These are phyloP conservation scores for Oncorhynchus masou DNA, from an alignment of 2,113 vertebrate genomes.

Conservation along the genomic window DNA sequence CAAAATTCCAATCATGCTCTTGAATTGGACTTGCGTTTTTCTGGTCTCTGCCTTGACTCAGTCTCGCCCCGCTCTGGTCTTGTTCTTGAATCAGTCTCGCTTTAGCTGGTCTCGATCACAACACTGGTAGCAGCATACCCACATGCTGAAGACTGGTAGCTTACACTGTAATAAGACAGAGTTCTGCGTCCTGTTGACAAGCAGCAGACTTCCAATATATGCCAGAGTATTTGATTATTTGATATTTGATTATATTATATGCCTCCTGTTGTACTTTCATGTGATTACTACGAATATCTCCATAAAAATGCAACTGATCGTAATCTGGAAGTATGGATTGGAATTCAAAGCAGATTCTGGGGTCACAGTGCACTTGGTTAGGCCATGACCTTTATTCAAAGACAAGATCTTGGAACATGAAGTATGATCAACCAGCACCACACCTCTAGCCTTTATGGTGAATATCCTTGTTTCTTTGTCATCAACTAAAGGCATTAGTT, in stretches of 20 bases:
- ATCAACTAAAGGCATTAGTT: background rate
- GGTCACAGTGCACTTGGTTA: too few species aligned
- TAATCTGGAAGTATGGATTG: too few species aligned
- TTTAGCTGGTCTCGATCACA: too few species aligned
- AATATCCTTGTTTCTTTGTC: background rate
- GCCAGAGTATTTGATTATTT: too few species aligned
- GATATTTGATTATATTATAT: background rate
- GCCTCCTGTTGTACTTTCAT: background rate
- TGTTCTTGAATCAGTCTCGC: too few species aligned
- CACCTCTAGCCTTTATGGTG: too few species aligned
- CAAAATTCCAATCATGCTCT: too few species aligned
- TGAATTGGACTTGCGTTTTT: too few species aligned
- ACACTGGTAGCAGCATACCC: constrained; percentile 4
- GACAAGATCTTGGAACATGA: background rate
- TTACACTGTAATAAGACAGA: constrained; percentile 5
- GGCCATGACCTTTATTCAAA: background rate
- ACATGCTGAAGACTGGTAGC: constrained; percentile 15
- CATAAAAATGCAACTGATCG: background rate
- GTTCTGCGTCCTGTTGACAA: background rate
- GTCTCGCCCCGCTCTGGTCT: too few species aligned
- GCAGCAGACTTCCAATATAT: too few species aligned
- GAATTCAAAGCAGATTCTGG: background rate
- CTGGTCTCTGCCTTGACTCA: too few species aligned
- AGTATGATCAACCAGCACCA: background rate
- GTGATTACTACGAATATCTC: background rate